A percentile compares a stretch with the other conserved stretches of the same genome.
Evolutionary conservation across 2,888 invertebrate genomes (phyloP).

Genomic region (Camponotus fellah): DNA sequence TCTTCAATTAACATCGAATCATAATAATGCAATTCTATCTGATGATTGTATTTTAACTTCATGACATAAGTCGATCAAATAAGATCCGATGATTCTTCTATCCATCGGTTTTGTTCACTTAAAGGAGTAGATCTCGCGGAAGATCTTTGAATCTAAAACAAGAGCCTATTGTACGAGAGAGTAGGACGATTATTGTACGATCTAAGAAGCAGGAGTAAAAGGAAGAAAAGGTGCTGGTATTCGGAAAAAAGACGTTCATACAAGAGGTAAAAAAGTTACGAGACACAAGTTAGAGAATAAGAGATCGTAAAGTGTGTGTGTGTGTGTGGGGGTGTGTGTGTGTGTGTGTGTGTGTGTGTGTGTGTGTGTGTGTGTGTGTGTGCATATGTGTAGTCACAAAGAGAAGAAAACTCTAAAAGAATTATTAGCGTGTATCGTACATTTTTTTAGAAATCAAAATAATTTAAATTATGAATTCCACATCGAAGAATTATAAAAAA

Average conservation of each 20-base stretch:
- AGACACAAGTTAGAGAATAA: slow-evolving; percentile 6
- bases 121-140: not conserved
- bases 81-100: slow-evolving; percentile 25
- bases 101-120: not conserved
- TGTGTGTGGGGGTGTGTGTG: not conserved
- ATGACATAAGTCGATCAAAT: slow-evolving; percentile 26
- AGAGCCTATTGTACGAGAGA: slow-evolving; percentile 30
- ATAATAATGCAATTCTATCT: slow-evolving; percentile 19
- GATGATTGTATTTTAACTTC: slow-evolving; percentile 6
- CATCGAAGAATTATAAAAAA: not conserved
- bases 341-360: not conserved
- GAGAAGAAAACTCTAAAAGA: not conserved
- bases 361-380: not conserved
- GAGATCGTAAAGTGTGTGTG: not conserved
- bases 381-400: not conserved
- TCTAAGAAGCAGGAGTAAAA: not conserved
- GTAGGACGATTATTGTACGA: slow-evolving; percentile 39
- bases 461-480: not conserved
- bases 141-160: slow-evolving; percentile 30
- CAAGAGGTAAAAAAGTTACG: slow-evolving; percentile 10
- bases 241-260: slow-evolving; percentile 16
- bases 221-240: not conserved
- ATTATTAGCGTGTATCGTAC: not conserved
- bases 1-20: slow-evolving; percentile 23
- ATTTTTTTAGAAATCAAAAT: not conserved